Evolutionary conservation across 2,113 vertebrate species (phyloP).

Genomic region (Thunnus maccoyii): DNA sequence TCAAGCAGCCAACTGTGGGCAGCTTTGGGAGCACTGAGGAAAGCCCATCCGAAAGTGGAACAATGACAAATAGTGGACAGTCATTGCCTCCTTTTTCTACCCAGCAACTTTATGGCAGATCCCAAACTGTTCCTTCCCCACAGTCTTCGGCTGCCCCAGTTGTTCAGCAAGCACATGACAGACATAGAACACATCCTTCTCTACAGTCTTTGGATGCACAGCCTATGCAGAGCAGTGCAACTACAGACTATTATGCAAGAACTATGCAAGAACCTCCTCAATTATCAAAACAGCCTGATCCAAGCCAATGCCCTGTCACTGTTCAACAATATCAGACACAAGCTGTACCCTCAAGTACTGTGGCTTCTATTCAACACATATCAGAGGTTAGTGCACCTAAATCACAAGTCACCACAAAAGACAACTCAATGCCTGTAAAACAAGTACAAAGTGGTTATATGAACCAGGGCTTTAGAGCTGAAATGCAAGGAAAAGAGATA

Average conservation of each 20-base stretch:
- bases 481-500: slow-evolving; percentile 13
- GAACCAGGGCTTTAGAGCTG: slow-evolving; percentile 22
- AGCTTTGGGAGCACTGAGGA: slow-evolving; percentile 69
- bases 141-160: slow-evolving; percentile 5
- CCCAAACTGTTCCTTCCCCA: slow-evolving; percentile 30
- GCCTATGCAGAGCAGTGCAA: background rate
- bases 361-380: slow-evolving; percentile 4
- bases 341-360: slow-evolving; percentile 3
- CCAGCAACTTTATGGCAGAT: background rate
- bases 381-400: slow-evolving; percentile 4
- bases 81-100: background rate
- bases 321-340: slow-evolving; percentile 16
- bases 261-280: slow-evolving; percentile 18
- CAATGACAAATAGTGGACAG: slow-evolving; percentile 2
- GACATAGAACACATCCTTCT: slow-evolving; percentile 2
- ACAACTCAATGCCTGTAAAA: background rate
- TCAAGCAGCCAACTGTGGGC: slow-evolving; percentile 81
- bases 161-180: slow-evolving; percentile 28
- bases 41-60: slow-evolving; percentile 31
- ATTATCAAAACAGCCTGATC: slow-evolving; percentile 22
- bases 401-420: slow-evolving; percentile 31
- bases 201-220: background rate
- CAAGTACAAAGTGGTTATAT: slow-evolving; percentile 3
- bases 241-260: slow-evolving; percentile 3
- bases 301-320: slow-evolving; percentile 24